Base-by-base conservation (phyloP, 1,140 invertebrate genomes). In the Temnothorax longispinosus region DNA sequence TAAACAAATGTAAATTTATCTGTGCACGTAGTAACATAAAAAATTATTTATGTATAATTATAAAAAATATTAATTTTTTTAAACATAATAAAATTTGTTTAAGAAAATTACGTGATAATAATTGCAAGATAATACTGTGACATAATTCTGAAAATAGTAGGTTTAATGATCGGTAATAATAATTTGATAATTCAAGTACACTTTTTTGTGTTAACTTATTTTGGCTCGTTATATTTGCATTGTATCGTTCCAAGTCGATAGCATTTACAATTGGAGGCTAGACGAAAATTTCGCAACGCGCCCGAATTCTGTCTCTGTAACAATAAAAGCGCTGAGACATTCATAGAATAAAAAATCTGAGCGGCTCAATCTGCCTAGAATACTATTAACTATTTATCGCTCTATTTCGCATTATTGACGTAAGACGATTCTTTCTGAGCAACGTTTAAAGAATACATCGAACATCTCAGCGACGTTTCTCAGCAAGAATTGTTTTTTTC, bases 1-100 rank as follows among this genome's bases (percentile, higher is more conserved):
- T 27, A 62, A 44, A 60, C 21, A 60, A 77, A 74, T 69, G 15
- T 32, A 72, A 8, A 54, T 72, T 54, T 52, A 52, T 77, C 38
- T 76, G 13, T n/a, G 32, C 10, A n/a, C n/a, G 21, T 18, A 4
- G 5, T 32, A 64, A 64, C 4, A 35, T 32, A 21, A 47, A 38
- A 35, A 77, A 21, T 56, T 8, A 2, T 21, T 2, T 50, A 11
- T 52, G 3, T 71, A 52, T 32, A 10, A 32, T 35, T 71, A 3
- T 10, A 35, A 71, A n/a, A 71, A 72, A 11, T 74, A 54, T 74
- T 56, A 38, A 35, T n/a, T 74, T 54, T 38, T 38, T 38, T 7
- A 38, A 54, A 56, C 7, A 10, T 21, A 15, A 4, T 74, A 75
- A 77, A 65, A 18, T 65, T 62, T 44, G 1, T 76, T 44, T 38